Conservation (phyloP, 2,797 vertebrate genomes). For the Erpetoichthys calabaricus region DNA sequence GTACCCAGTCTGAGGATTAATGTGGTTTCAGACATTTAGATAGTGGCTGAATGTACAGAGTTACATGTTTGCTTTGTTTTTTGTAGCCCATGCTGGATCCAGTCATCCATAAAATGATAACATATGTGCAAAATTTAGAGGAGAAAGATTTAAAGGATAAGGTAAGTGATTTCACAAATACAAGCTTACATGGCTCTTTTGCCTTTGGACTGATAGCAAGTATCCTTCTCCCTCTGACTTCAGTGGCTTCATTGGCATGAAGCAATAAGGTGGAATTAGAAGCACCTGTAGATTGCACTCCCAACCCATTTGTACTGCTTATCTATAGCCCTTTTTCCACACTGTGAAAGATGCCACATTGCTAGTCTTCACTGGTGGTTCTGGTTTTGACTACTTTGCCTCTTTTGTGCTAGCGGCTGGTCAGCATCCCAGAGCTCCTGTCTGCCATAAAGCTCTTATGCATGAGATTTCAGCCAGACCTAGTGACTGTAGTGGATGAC, state of each 20-base stretch:
- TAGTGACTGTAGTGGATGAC: conserved; percentile 84
- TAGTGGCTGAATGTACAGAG: not conserved
- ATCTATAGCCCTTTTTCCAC: not conserved
- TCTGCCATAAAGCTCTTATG: conserved; percentile 95
- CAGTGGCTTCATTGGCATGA: not conserved
- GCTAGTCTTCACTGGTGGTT: not conserved
- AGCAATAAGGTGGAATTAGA: no score
- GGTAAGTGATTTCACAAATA: conserved; percentile 39
- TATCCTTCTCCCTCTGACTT: not conserved
- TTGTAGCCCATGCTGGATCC: conserved; percentile 91
- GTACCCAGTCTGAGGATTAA: no score
- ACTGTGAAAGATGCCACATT: not conserved
- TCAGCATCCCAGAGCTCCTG: conserved; percentile 91
- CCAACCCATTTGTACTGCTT: not conserved
- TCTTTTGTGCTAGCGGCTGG: conserved; percentile 58
- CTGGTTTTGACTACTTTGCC: conserved; percentile 6
- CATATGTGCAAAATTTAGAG: conserved; percentile 90
- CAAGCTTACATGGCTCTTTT: not conserved
- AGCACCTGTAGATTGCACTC: no score
- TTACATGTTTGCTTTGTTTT: conserved; percentile 13
- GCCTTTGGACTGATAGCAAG: not conserved
- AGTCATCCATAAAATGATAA: conserved; percentile 94
- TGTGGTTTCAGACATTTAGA: no score
- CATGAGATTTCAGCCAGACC: conserved; percentile 91
- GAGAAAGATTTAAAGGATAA: conserved; percentile 98